phyloP scores from a whole-genome alignment of 2,797 vertebrate species.

The Heteromormyrus szaboi region DNA sequence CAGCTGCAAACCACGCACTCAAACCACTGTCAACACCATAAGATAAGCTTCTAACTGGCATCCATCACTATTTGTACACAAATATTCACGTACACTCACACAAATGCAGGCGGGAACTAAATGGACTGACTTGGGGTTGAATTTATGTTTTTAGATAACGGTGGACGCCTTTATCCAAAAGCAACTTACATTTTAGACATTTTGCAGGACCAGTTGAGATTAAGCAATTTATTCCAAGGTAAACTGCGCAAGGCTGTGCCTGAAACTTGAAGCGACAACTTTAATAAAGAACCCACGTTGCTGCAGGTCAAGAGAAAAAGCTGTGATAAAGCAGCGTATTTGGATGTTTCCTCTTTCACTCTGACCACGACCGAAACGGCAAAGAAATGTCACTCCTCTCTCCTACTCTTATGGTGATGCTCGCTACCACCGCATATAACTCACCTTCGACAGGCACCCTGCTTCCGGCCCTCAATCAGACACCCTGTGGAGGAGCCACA shows the following conservation, averaged over 20 bases:
- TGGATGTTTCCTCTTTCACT: background rate
- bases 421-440: background rate
- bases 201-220: background rate
- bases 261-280: background rate
- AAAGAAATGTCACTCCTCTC: too few species aligned
- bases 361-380: background rate
- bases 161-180: background rate
- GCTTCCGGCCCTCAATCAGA: background rate
- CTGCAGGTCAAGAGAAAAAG: background rate
- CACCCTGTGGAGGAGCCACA: background rate
- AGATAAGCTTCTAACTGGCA: background rate
- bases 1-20: conserved; percentile 32
- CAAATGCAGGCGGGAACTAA: background rate
- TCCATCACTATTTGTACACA: background rate
- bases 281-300: background rate
- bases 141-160: background rate
- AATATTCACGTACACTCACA: background rate
- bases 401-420: background rate
- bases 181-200: background rate
- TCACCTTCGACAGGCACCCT: background rate
- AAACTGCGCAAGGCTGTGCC: background rate
- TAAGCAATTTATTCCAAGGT: background rate
- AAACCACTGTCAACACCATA: conserved; percentile 41
- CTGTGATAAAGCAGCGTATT: background rate
- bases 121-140: background rate